A percentile compares a stretch with the other conserved stretches of the same genome.
These are phyloP conservation scores for Volucella zonaria DNA, from an alignment of 2,888 invertebrate species.

Conservation along the genomic window DNA sequence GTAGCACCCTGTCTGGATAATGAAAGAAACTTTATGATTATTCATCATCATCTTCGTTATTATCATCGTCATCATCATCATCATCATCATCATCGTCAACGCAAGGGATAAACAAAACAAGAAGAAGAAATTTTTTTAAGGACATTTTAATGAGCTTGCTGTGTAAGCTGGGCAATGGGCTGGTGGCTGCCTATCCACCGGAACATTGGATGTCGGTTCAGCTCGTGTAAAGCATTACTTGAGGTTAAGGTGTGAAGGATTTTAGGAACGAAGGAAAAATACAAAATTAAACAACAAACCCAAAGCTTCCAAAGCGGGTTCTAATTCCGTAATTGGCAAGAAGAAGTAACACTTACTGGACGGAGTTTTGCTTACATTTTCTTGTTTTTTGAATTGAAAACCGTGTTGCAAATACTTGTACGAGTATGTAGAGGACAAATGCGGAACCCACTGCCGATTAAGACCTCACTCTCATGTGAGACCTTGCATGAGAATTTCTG, in stretches of 20 bases:
- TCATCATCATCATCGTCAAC: constrained; percentile 11
- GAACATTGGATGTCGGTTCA: not conserved
- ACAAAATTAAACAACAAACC: constrained; percentile 4
- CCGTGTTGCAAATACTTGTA: no score
- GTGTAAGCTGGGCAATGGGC: constrained; percentile 43
- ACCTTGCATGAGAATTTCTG: not conserved
- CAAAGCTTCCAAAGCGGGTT: constrained; percentile 23
- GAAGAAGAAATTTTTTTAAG: constrained; percentile 43
- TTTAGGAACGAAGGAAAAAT: constrained; percentile 12
- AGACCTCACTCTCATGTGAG: no score
- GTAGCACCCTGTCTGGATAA: constrained; percentile 7
- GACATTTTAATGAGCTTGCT: constrained; percentile 63
- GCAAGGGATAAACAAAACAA: constrained; percentile 25
- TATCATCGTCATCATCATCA: not conserved
- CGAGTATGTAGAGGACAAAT: not conserved
- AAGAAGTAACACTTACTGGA: no score
- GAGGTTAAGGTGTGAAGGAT: constrained; percentile 37
- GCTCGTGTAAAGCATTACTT: not conserved
- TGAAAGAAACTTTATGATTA: constrained; percentile 68
- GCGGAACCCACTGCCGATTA: not conserved
- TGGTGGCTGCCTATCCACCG: not conserved
- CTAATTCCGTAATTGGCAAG: constrained; percentile 29
- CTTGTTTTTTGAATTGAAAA: no score
- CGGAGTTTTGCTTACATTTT: no score
- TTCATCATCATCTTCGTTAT: constrained; percentile 50